A percentile compares a stretch with the other conserved stretches of the same genome.
Evolutionary conservation across 2,888 invertebrate genomes (phyloP).

Genomic region (Xanthia icteritia): DNA sequence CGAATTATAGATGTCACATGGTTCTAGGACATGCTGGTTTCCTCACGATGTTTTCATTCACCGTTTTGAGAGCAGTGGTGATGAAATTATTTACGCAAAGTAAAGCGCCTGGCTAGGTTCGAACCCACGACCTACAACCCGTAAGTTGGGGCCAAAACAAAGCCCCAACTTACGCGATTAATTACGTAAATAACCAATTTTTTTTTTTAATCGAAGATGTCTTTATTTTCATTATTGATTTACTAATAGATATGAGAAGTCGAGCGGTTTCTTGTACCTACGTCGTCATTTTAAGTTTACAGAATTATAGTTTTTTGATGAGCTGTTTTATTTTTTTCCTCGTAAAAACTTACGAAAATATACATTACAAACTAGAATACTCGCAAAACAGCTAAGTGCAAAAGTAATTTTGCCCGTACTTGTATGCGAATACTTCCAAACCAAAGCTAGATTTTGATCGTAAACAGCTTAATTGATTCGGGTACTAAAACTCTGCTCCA

Average conservation of each 20-base stretch:
- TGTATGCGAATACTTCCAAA: constrained; percentile 4
- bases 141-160: too few species aligned
- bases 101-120: too few species aligned
- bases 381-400: background rate
- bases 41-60: too few species aligned
- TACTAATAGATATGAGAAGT: background rate
- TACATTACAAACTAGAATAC: background rate
- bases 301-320: background rate
- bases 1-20: too few species aligned
- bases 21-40: too few species aligned
- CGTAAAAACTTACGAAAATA: background rate
- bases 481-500: constrained; percentile 31
- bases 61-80: too few species aligned
- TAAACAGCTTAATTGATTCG: constrained; percentile 33
- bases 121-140: too few species aligned
- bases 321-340: background rate
- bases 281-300: too few species aligned
- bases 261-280: background rate
- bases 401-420: background rate
- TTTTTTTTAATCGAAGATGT: background rate
- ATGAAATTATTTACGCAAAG: too few species aligned
- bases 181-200: background rate
- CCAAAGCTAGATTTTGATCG: constrained; percentile 13
- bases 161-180: background rate
- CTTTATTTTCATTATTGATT: constrained; percentile 8